A percentile compares a stretch with the other conserved stretches of the same genome.
Evolutionary conservation across 2,113 vertebrate species (phyloP).

Genomic region (Neotoma lepida): DNA sequence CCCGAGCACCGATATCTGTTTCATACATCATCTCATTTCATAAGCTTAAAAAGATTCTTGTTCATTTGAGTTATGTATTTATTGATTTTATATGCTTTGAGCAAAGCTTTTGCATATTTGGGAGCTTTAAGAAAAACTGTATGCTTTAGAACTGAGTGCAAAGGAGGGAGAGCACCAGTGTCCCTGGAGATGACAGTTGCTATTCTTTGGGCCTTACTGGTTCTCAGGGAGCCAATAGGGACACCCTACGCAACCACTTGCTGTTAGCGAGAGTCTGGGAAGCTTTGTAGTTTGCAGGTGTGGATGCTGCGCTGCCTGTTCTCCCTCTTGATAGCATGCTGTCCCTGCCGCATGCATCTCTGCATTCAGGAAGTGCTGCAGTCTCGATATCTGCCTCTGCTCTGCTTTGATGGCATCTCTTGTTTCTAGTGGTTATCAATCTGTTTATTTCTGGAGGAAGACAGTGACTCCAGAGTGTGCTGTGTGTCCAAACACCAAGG

Average conservation of each 20-base stretch:
- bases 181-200: neutral
- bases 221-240: neutral
- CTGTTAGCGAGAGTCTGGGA: neutral
- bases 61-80: conserved; percentile 54
- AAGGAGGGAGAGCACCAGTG: neutral
- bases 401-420: neutral
- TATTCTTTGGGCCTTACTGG: neutral
- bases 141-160: neutral
- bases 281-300: neutral
- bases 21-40: conserved; percentile 68
- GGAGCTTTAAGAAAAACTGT: neutral
- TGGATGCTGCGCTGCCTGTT: neutral
- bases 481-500: neutral
- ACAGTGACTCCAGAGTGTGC: neutral
- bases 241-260: neutral
- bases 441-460: conserved; percentile 13
- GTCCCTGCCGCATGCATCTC: neutral
- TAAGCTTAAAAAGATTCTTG: conserved; percentile 18
- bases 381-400: neutral
- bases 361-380: neutral
- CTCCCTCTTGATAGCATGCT: neutral
- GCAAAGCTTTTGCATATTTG: neutral
- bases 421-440: neutral
- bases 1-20: conserved; percentile 48
- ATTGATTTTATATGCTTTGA: conserved; percentile 22